A percentile compares a stretch with the other conserved stretches of the same genome.
phyloP scores from a whole-genome alignment of 2,113 vertebrate species.

The Coptodon rendalli region DNA sequence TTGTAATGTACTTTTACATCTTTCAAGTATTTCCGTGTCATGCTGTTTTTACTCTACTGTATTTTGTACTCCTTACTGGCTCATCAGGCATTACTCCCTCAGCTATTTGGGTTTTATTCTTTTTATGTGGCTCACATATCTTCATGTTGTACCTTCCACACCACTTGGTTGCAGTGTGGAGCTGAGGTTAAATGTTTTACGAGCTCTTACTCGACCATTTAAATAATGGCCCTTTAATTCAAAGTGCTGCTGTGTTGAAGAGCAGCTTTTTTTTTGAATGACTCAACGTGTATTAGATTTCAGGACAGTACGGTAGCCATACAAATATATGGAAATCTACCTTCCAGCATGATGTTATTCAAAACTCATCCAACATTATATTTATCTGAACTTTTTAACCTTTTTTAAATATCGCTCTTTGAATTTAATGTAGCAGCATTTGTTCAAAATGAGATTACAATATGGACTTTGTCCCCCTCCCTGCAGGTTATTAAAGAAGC shows the following conservation, averaged over 20 bases:
- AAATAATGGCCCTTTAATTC: not conserved
- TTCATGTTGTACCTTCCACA: not conserved
- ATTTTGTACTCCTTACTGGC: not conserved
- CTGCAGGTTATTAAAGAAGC: conserved; percentile 87
- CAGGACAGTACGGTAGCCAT: not conserved
- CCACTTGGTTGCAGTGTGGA: rapidly evolving
- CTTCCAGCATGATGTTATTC: not conserved
- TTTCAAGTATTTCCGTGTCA: not conserved
- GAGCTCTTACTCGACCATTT: not conserved
- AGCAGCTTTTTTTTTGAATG: not conserved
- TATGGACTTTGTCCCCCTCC: not conserved
- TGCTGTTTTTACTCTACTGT: not conserved
- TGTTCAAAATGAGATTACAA: not conserved
- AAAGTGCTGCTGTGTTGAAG: not conserved
- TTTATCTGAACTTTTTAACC: not conserved
- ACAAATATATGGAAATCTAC: not conserved
- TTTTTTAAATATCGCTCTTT: not conserved
- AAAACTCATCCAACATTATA: not conserved
- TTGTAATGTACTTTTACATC: not conserved
- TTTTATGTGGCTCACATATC: not conserved
- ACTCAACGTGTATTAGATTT: not conserved
- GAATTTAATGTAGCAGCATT: not conserved
- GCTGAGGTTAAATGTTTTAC: not conserved
- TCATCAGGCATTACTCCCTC: not conserved
- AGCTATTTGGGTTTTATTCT: not conserved